Evolutionary conservation across 2,888 invertebrate species (phyloP).

Genomic region (Epirrhoe tristata): DNA sequence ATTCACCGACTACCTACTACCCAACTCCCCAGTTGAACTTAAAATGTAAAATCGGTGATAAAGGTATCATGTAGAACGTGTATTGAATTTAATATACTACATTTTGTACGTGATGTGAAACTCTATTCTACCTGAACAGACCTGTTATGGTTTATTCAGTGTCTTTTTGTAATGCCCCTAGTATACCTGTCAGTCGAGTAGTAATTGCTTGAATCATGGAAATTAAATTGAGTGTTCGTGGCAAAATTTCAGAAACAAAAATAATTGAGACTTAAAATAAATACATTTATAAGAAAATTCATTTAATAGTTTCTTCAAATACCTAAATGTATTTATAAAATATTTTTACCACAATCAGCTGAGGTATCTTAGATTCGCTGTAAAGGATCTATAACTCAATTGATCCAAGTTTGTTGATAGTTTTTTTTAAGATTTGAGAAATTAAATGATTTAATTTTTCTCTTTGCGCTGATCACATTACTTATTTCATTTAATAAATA

Average conservation of each 20-base stretch:
- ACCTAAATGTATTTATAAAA: too few species aligned
- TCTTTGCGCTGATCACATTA: too few species aligned
- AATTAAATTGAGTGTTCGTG: constrained; percentile 2
- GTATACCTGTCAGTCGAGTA: not conserved
- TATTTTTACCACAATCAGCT: too few species aligned
- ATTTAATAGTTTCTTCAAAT: too few species aligned
- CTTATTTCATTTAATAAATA: too few species aligned
- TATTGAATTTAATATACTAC: constrained; percentile 52
- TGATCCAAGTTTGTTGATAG: too few species aligned
- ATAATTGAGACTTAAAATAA: too few species aligned
- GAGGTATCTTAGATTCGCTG: too few species aligned
- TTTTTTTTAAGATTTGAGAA: too few species aligned
- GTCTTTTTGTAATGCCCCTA: constrained; percentile 5
- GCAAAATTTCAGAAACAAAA: not conserved
- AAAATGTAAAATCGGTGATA: constrained; percentile 42
- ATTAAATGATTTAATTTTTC: too few species aligned
- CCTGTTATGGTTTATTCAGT: constrained; percentile 25
- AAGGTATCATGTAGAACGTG: constrained; percentile 46
- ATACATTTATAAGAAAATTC: too few species aligned
- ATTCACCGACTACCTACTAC: not conserved
- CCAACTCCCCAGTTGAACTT: constrained; percentile 30
- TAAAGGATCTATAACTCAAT: too few species aligned
- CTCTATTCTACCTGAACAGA: constrained; percentile 41
- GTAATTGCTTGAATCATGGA: not conserved
- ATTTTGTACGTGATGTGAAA: constrained; percentile 53